These are phyloP conservation scores for Silurus glanis DNA, from an alignment of 2,113 vertebrate genomes.

Conservation along the genomic window DNA sequence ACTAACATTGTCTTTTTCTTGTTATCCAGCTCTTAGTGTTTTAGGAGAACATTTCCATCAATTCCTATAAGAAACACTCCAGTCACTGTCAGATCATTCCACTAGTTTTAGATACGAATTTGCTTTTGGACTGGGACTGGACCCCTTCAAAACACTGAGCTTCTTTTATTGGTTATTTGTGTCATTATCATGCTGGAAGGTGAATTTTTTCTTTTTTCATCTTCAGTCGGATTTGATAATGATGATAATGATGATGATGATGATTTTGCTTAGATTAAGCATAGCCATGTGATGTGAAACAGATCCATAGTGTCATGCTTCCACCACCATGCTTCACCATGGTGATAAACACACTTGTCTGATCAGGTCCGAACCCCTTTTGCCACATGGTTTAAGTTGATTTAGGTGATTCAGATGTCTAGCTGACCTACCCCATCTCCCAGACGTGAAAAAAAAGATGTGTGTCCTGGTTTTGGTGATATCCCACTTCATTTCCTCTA, in stretches of 20 bases:
- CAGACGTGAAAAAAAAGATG: not conserved
- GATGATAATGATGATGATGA: not conserved
- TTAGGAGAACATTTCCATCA: not conserved
- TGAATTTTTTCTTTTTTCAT: not conserved
- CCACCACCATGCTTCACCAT: not conserved
- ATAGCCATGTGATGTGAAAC: not conserved
- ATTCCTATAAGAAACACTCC: not conserved
- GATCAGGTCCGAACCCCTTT: not conserved
- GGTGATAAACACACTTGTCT: not conserved
- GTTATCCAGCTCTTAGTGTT: not conserved
- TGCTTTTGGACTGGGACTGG: not conserved
- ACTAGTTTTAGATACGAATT: not conserved
- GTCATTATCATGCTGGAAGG: no score
- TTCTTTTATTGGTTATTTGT: not conserved
- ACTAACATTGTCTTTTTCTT: not conserved
- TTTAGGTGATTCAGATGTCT: not conserved
- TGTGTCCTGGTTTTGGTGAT: not conserved
- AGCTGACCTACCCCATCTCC: not conserved
- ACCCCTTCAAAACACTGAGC: not conserved
- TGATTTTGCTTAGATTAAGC: not conserved
- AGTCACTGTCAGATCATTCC: not conserved
- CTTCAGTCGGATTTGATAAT: not conserved
- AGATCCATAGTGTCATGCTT: not conserved
- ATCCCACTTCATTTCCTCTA: not conserved
- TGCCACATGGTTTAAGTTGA: not conserved